Evolutionary conservation across 1,140 invertebrate species (phyloP).

Genomic region (Acyrthosiphon pisum): DNA sequence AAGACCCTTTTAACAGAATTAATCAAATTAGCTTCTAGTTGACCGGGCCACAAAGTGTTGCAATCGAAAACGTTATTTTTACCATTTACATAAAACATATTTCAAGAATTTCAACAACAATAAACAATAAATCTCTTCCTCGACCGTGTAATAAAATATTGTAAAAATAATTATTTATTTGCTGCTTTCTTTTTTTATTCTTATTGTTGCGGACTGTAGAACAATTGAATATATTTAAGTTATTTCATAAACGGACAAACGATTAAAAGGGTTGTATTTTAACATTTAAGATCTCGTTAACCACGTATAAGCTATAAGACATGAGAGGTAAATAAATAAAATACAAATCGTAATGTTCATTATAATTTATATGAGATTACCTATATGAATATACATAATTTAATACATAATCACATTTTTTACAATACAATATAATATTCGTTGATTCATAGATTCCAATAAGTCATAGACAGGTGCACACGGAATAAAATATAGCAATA

Average conservation of each 20-base stretch:
- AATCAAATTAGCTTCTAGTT: slow-evolving; percentile 33
- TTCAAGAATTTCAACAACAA: slow-evolving; percentile 29
- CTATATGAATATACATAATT: not conserved
- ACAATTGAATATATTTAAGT: slow-evolving; percentile 12
- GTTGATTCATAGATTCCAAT: not conserved
- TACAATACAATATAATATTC: not conserved
- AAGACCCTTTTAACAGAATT: slow-evolving; percentile 32
- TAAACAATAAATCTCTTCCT: slow-evolving; percentile 30
- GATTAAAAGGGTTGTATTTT: not conserved
- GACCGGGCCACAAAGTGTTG: slow-evolving; percentile 33
- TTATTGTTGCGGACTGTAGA: not conserved
- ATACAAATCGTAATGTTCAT: not conserved
- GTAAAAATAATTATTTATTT: slow-evolving; percentile 13
- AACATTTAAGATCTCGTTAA: not conserved
- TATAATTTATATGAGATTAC: not conserved
- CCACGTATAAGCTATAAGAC: not conserved
- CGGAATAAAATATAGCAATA: not conserved
- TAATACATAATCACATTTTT: not conserved
- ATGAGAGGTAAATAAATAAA: not conserved
- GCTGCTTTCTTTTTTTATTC: not conserved
- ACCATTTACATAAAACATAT: slow-evolving; percentile 43
- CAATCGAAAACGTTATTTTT: slow-evolving; percentile 46
- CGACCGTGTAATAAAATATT: not conserved
- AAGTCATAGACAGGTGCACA: not conserved
- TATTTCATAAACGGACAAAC: not conserved